Conservation (phyloP, 2,113 vertebrate species). For the Odontophorus gujanensis region DNA sequence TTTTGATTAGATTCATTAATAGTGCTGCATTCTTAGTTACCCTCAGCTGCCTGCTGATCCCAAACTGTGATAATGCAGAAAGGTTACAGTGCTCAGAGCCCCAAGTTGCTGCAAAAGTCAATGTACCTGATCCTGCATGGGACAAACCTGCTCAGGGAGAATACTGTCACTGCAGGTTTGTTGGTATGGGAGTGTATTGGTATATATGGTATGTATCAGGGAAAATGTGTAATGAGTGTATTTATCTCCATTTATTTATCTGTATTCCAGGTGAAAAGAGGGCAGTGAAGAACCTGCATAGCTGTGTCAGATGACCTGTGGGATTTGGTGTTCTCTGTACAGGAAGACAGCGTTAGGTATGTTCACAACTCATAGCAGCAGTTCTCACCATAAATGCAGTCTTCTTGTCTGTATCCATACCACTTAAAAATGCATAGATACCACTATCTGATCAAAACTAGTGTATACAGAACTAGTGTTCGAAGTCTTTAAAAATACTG, state of each 20-base stretch:
- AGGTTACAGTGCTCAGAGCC: neutral
- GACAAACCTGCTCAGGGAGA: neutral
- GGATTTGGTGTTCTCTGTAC: neutral
- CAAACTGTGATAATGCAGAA: neutral
- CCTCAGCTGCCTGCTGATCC: neutral
- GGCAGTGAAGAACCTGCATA: neutral
- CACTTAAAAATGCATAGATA: neutral
- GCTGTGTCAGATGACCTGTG: neutral
- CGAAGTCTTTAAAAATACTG: neutral
- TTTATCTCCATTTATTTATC: neutral
- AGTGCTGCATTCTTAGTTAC: neutral
- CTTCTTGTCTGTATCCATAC: neutral
- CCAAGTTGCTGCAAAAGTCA: neutral
- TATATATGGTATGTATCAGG: neutral
- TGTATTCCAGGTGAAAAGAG: neutral
- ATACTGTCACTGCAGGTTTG: neutral
- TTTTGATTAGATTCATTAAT: slow-evolving; percentile 34
- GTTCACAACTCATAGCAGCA: neutral
- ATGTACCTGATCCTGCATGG: accelerated
- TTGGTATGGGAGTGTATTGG: too few species aligned
- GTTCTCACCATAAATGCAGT: neutral
- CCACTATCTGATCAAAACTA: neutral
- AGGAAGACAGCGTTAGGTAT: neutral
- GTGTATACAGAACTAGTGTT: neutral
- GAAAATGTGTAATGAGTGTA: neutral